Percentiles rank a stretch among this genome's conserved stretches.
Evolutionary conservation across 2,113 vertebrate genomes (phyloP).

Genomic region (Chrysemys picta): DNA sequence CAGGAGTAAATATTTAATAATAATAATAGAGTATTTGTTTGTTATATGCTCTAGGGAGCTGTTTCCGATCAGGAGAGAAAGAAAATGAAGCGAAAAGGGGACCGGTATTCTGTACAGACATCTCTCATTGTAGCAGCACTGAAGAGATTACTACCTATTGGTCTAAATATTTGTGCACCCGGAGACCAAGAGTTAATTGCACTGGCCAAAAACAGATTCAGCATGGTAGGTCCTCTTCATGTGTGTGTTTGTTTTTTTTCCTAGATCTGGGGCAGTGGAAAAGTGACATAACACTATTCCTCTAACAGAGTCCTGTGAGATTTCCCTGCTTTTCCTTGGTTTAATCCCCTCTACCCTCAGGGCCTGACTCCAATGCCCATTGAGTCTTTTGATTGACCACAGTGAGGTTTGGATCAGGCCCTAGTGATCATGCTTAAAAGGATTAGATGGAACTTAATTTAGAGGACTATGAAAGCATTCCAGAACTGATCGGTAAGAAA

Average conservation of each 20-base stretch:
- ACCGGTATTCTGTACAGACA: slow-evolving; percentile 93
- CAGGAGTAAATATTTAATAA: background rate
- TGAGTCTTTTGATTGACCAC: background rate
- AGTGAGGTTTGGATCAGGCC: background rate
- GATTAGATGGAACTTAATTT: background rate
- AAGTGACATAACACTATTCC: background rate
- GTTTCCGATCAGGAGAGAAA: slow-evolving; percentile 96
- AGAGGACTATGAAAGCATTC: background rate
- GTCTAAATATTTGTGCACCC: slow-evolving; percentile 93
- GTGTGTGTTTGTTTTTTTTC: background rate
- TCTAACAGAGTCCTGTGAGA: background rate
- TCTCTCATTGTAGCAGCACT: slow-evolving; percentile 94
- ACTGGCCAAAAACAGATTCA: slow-evolving; percentile 92
- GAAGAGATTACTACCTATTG: slow-evolving; percentile 92
- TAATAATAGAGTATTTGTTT: background rate
- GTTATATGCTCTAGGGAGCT: slow-evolving; percentile 80
- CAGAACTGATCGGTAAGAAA: background rate
- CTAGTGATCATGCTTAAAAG: background rate
- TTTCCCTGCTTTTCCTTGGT: background rate
- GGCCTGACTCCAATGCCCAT: background rate
- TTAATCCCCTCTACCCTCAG: background rate
- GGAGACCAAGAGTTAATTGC: slow-evolving; percentile 96
- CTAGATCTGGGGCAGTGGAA: background rate
- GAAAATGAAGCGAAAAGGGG: slow-evolving; percentile 93
- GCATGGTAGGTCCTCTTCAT: slow-evolving; percentile 79